These are phyloP conservation scores for Threskiornis aethiopicus DNA, from an alignment of 2,797 vertebrate genomes.

Conservation along the genomic window DNA sequence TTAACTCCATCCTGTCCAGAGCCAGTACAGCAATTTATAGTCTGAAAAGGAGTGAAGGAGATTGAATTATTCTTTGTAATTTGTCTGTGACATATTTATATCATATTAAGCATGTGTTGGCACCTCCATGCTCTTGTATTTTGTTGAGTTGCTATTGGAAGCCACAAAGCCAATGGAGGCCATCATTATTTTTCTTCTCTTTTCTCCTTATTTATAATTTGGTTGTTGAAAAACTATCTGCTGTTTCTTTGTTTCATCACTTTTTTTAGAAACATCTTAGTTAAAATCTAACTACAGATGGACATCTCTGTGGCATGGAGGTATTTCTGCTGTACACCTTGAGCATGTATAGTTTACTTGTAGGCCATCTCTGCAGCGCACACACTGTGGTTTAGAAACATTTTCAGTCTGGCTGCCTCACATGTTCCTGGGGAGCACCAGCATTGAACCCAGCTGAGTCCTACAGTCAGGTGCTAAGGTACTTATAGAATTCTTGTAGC, in stretches of 20 bases:
- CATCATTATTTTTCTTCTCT: background rate
- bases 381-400: background rate
- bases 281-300: background rate
- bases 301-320: background rate
- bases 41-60: background rate
- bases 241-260: background rate
- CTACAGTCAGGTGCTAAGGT: background rate
- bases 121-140: background rate
- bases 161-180: background rate
- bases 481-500: background rate
- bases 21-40: background rate
- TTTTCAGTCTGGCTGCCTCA: background rate
- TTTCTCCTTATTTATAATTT: background rate
- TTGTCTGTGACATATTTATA: background rate
- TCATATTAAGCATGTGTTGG: rapidly evolving
- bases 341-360: rapidly evolving
- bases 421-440: rapidly evolving
- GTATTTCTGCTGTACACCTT: background rate
- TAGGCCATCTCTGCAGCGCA: background rate
- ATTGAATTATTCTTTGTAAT: background rate
- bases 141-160: background rate
- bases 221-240: background rate
- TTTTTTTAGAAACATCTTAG: background rate
- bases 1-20: background rate
- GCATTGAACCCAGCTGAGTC: background rate